phyloP scores from a whole-genome alignment of 2,888 invertebrate genomes.

The Orthosia gothica region DNA sequence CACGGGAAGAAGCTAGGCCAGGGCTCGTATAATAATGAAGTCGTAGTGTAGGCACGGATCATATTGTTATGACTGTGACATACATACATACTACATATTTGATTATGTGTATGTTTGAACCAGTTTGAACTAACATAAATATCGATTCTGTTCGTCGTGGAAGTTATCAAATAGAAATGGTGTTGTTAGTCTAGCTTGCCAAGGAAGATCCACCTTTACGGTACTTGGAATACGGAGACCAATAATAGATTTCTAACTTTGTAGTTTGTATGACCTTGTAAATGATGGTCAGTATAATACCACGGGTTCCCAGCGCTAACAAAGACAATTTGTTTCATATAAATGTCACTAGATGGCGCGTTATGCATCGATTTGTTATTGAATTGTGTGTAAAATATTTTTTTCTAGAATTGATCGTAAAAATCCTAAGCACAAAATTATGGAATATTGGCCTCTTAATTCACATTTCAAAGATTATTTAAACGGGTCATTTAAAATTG shows the following conservation, averaged over 20 bases:
- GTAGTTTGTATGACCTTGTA: background rate
- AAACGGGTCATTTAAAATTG: no score
- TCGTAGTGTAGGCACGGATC: background rate
- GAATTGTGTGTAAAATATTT: no score
- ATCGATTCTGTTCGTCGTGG: slow-evolving; percentile 32
- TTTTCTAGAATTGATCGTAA: no score
- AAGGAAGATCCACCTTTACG: background rate
- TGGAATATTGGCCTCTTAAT: no score
- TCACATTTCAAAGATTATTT: no score
- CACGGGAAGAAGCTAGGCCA: no score
- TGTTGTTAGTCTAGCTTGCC: background rate
- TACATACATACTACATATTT: background rate
- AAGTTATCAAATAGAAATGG: slow-evolving; percentile 1
- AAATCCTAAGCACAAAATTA: no score
- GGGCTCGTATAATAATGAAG: no score
- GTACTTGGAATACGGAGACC: background rate
- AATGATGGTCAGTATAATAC: background rate
- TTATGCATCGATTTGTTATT: no score
- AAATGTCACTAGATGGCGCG: no score
- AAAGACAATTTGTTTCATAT: no score
- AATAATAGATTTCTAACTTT: background rate
- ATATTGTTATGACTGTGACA: slow-evolving; percentile 4
- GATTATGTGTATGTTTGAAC: background rate
- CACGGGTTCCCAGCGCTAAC: no score
- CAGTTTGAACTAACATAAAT: slow-evolving; percentile 22